Evolutionary conservation across 2,113 vertebrate genomes (phyloP).

Genomic region (Gavialis gangeticus): DNA sequence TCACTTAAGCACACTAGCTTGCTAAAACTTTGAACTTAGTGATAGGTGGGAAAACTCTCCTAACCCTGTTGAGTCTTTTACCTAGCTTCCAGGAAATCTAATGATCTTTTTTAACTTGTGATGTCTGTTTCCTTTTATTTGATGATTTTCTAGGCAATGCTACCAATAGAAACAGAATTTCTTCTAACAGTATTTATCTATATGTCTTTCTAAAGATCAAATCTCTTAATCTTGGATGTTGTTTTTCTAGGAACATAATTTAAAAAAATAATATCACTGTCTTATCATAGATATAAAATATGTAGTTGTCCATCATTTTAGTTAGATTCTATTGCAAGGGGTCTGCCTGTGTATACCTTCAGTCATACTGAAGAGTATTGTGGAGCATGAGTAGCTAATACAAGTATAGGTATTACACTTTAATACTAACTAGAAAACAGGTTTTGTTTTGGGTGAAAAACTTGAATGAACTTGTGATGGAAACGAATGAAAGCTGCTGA

Average conservation of each 20-base stretch:
- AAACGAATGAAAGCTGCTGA: neutral
- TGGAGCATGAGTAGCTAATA: neutral
- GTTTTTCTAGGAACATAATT: neutral
- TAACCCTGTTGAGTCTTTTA: neutral
- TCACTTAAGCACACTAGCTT: neutral
- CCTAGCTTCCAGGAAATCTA: neutral
- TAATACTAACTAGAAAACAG: neutral
- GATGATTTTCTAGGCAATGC: neutral
- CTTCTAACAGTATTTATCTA: neutral
- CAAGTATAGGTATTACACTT: neutral
- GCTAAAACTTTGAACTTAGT: neutral
- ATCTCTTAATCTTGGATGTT: neutral
- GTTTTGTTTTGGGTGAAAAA: neutral
- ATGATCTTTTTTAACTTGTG: neutral
- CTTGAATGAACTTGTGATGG: neutral
- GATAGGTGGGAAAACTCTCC: neutral
- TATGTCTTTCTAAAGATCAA: neutral
- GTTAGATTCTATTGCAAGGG: neutral
- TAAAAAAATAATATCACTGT: neutral
- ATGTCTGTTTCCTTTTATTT: neutral
- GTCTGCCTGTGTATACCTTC: neutral
- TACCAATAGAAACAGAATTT: neutral
- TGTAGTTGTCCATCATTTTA: neutral
- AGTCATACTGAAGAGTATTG: neutral
- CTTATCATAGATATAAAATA: neutral